These are phyloP conservation scores for Dolichallabes microphthalmus DNA, from an alignment of 2,113 vertebrate species.

Conservation along the genomic window DNA sequence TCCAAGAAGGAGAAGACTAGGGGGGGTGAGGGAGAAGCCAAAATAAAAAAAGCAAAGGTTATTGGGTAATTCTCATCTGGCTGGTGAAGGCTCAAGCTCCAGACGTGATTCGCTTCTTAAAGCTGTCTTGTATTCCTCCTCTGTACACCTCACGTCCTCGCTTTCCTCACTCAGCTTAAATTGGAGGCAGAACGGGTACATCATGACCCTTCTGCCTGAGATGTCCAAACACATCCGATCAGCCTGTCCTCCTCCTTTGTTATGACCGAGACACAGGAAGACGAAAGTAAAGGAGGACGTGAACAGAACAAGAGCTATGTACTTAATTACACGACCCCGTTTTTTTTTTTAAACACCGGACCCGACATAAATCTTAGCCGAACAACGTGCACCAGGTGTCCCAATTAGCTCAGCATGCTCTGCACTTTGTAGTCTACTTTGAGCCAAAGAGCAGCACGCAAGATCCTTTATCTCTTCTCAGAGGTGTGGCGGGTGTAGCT, in stretches of 20 bases:
- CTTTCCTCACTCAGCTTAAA: conserved; percentile 9
- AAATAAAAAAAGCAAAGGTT: conserved; percentile 24
- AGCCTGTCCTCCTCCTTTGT: neutral
- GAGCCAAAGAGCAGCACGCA: neutral
- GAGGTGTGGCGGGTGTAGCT: neutral
- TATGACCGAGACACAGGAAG: neutral
- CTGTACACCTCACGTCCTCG: neutral
- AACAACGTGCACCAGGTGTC: conserved; percentile 6
- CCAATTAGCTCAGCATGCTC: conserved; percentile 22
- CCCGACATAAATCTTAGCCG: conserved; percentile 6
- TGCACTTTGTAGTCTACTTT: neutral
- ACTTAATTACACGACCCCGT: neutral
- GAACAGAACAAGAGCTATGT: neutral
- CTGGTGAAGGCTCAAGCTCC: neutral
- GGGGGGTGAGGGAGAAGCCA: neutral
- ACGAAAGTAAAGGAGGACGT: neutral
- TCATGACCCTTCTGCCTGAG: conserved; percentile 21
- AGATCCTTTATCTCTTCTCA: conserved; percentile 8
- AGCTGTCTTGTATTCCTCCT: neutral
- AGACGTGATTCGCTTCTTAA: conserved; percentile 23
- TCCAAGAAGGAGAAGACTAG: conserved; percentile 8
- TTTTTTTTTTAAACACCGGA: neutral
- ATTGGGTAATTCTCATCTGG: conserved; percentile 25
- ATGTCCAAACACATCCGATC: conserved; percentile 14
- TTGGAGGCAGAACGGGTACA: conserved; percentile 24